phyloP scores from a whole-genome alignment of 2,888 invertebrate genomes.

The Machimus rusticus region DNA sequence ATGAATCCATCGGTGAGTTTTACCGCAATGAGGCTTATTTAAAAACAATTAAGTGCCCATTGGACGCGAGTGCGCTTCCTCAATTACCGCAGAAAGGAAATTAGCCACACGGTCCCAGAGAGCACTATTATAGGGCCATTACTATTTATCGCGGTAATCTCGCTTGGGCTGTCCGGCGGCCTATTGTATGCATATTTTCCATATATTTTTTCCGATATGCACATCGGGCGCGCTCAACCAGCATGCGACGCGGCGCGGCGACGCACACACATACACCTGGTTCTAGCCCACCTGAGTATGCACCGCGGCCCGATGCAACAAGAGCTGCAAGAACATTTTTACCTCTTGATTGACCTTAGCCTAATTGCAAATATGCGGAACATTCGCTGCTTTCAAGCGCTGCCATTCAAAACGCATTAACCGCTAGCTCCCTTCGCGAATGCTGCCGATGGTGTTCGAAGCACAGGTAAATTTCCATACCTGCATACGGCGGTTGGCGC shows the following conservation, averaged over 20 bases:
- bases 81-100: constrained; percentile 12
- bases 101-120: not conserved
- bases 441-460: not conserved
- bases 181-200: not conserved
- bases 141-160: constrained; percentile 17
- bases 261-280: not conserved
- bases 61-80: not conserved
- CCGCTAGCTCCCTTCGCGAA: not conserved
- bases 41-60: constrained; percentile 6
- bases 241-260: not conserved
- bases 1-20: not conserved
- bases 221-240: not conserved
- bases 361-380: constrained; percentile 36
- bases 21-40: constrained; percentile 14
- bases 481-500: not conserved
- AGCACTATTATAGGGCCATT: constrained; percentile 26
- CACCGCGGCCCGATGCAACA: not conserved
- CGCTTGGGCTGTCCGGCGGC: not conserved
- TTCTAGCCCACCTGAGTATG: not conserved
- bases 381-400: not conserved
- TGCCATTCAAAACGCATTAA: constrained; percentile 22
- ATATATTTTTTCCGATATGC: constrained; percentile 5
- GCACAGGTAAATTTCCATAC: constrained; percentile 2
- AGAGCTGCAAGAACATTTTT: not conserved
- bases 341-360: constrained; percentile 31